phyloP scores from a whole-genome alignment of 2,797 vertebrate species.

The Poecilia gillii region DNA sequence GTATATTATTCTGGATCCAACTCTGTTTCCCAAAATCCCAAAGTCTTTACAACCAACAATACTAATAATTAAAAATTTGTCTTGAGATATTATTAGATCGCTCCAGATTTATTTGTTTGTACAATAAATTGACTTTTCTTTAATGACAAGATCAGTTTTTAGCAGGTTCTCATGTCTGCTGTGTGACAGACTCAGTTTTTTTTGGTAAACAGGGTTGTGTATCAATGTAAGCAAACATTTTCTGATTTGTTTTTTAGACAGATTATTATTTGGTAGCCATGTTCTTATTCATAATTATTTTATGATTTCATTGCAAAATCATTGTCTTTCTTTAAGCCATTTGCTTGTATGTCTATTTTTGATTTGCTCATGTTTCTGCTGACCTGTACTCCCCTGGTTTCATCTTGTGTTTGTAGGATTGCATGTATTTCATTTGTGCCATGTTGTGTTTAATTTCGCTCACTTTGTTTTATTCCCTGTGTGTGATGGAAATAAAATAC shows the following conservation, averaged over 20 bases:
- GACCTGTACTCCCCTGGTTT: slow-evolving; percentile 35
- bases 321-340: slow-evolving; percentile 28
- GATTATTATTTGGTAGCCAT: slow-evolving; percentile 27
- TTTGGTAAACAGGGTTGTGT: slow-evolving; percentile 8
- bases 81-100: not conserved
- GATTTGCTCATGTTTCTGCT: slow-evolving; percentile 18
- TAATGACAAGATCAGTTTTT: not conserved
- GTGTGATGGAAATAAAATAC: slow-evolving; percentile 65
- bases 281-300: slow-evolving; percentile 34
- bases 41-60: no score
- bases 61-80: not conserved
- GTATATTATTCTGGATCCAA: slow-evolving; percentile 11
- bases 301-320: slow-evolving; percentile 9
- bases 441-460: slow-evolving; percentile 28
- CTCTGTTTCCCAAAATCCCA: slow-evolving; percentile 11
- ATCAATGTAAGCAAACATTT: slow-evolving; percentile 20
- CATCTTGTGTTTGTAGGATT: slow-evolving; percentile 38
- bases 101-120: not conserved
- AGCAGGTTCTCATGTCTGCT: not conserved
- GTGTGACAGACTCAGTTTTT: slow-evolving; percentile 8
- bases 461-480: slow-evolving; percentile 46
- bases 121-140: not conserved
- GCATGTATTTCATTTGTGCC: slow-evolving; percentile 48
- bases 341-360: slow-evolving; percentile 27
- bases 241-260: slow-evolving; percentile 20